These are phyloP conservation scores for Pavo muticus DNA, from an alignment of 2,113 vertebrate species.

Conservation along the genomic window DNA sequence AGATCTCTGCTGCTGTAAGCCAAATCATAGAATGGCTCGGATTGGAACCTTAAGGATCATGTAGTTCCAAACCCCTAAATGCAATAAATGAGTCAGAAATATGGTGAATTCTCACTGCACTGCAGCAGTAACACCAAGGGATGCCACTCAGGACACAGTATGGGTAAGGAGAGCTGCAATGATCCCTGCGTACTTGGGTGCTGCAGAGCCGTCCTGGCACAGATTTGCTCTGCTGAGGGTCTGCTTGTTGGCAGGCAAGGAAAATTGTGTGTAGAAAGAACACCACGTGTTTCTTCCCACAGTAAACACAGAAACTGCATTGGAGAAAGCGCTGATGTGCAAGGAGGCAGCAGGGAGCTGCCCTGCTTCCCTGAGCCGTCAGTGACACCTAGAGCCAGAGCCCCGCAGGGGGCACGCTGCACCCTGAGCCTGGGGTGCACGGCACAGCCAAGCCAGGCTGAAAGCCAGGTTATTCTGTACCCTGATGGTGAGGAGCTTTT, in stretches of 20 bases:
- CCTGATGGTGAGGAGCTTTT: not conserved
- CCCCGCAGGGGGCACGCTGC: too few relatives aligned
- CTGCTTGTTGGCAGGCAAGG: not conserved
- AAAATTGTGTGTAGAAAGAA: not conserved
- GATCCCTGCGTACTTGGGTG: fast-evolving
- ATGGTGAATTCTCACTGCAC: not conserved
- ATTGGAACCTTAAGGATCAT: not conserved
- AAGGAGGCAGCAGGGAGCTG: not conserved
- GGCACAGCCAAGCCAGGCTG: not conserved
- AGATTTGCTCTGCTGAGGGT: not conserved
- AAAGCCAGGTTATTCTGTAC: not conserved
- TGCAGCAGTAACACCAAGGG: not conserved
- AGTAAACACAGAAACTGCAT: not conserved
- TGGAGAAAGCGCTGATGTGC: not conserved
- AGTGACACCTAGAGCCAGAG: conserved; percentile 75
- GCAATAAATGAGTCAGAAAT: too few relatives aligned
- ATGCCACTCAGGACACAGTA: not conserved
- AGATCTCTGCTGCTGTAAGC: not conserved
- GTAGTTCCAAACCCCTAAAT: not conserved
- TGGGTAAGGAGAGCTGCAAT: not conserved
- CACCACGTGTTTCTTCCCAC: not conserved
- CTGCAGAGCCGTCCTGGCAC: fast-evolving
- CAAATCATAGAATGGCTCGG: not conserved
- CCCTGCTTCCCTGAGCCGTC: not conserved
- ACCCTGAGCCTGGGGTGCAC: too few relatives aligned